Percentiles rank a stretch among this genome's conserved stretches.
These are phyloP conservation scores for Dastarcus helophoroides DNA, from an alignment of 2,888 invertebrate genomes.

Conservation along the genomic window DNA sequence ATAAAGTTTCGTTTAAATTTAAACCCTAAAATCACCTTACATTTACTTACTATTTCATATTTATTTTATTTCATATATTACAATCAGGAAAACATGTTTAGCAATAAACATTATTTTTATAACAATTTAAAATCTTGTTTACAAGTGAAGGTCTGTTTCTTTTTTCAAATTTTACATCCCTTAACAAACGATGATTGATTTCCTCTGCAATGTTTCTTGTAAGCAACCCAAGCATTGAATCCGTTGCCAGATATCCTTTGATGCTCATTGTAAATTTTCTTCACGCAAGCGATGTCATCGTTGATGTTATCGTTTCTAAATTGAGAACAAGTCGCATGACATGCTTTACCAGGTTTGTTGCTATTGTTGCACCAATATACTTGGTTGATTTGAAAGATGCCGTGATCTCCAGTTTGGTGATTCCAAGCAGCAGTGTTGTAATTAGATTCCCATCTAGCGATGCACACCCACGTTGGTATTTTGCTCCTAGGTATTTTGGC, in stretches of 20 bases:
- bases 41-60: too few species aligned
- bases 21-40: too few species aligned
- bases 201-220: constrained; percentile 6
- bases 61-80: too few species aligned
- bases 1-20: too few species aligned
- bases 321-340: constrained; percentile 6
- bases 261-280: constrained; percentile 9
- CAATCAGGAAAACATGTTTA: too few species aligned
- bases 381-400: constrained; percentile 19
- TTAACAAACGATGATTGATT: constrained; percentile 5
- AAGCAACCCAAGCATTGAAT: constrained; percentile 11
- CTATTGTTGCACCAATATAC: constrained; percentile 14
- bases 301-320: constrained; percentile 9
- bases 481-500: constrained; percentile 44
- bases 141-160: too few species aligned
- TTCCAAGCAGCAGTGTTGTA: constrained; percentile 18
- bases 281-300: constrained; percentile 8
- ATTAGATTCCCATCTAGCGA: constrained; percentile 18
- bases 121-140: too few species aligned
- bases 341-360: constrained; percentile 8
- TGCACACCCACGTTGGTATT: constrained; percentile 18
- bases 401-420: constrained; percentile 15
- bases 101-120: too few species aligned
- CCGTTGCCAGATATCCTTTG: constrained; percentile 8
- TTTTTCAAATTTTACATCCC: too few species aligned